These are phyloP conservation scores for Sylvilagus bachmani DNA, from an alignment of 2,113 vertebrate species.

Conservation along the genomic window DNA sequence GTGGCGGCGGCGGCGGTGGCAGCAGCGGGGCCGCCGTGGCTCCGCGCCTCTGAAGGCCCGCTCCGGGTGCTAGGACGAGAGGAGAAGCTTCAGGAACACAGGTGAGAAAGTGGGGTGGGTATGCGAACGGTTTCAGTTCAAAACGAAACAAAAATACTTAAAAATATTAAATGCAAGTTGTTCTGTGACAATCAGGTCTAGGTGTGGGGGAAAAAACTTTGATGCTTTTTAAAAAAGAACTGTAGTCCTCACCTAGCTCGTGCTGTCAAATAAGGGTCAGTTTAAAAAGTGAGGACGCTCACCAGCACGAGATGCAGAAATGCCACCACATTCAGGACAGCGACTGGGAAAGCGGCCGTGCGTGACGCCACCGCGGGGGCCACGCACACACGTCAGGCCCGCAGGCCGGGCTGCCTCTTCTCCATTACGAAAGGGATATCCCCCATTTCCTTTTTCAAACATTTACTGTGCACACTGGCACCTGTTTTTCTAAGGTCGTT, in stretches of 20 bases:
- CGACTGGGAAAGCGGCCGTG: rapidly evolving
- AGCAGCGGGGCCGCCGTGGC: conserved; percentile 90
- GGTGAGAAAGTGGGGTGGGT: not conserved
- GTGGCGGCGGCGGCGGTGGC: not conserved
- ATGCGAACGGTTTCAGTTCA: not conserved
- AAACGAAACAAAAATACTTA: conserved; percentile 41
- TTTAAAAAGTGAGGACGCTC: not conserved
- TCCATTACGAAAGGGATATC: not conserved
- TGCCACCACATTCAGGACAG: conserved; percentile 79
- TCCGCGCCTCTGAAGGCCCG: conserved; percentile 94
- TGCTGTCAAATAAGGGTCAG: not conserved
- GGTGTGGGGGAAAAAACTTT: not conserved
- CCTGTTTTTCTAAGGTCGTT: conserved; percentile 55
- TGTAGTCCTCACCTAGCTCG: not conserved
- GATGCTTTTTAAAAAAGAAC: not conserved
- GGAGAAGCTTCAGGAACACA: conserved; percentile 91
- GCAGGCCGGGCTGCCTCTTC: not conserved
- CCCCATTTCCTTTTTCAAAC: not conserved
- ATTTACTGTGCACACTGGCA: not conserved
- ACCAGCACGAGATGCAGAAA: conserved; percentile 70
- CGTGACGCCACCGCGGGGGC: not conserved
- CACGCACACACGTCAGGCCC: no score
- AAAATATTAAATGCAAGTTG: not conserved
- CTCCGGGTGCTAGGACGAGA: conserved; percentile 95
- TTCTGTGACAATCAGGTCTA: conserved; percentile 20